Conservation (phyloP, 2,113 vertebrate species). For the Nanorana parkeri region DNA sequence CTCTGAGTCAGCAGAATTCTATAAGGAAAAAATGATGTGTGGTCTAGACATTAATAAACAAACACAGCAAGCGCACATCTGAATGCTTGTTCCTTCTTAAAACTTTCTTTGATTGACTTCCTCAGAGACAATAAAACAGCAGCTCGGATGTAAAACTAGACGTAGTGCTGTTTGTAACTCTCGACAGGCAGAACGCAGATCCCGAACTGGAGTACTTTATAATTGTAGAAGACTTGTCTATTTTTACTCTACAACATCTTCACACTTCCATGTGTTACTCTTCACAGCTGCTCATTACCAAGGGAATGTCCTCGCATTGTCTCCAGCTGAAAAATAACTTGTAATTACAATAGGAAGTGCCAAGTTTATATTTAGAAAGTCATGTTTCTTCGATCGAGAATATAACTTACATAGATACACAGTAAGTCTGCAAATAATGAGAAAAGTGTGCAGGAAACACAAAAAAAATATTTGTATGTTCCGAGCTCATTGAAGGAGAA, state of each 20-base stretch:
- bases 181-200: not conserved
- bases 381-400: too few relatives aligned
- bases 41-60: too few relatives aligned
- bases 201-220: not conserved
- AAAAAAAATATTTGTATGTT: too few relatives aligned
- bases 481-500: too few relatives aligned
- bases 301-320: constrained; percentile 10
- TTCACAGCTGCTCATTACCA: constrained; percentile 21
- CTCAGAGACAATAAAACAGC: not conserved
- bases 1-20: too few relatives aligned
- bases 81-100: too few relatives aligned
- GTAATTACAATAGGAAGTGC: not conserved
- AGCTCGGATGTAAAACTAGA: not conserved
- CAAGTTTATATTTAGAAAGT: not conserved
- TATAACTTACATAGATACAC: too few relatives aligned
- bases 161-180: not conserved
- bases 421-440: too few relatives aligned
- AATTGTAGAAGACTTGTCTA: not conserved
- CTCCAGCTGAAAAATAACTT: constrained; percentile 3
- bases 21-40: too few relatives aligned
- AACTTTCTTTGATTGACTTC: too few relatives aligned
- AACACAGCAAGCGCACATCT: too few relatives aligned
- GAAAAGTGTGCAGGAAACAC: too few relatives aligned
- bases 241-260: not conserved
- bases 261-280: constrained; percentile 4